Base-by-base conservation (phyloP, 2,797 vertebrate species). In the Periophthalmus magnuspinnatus region DNA sequence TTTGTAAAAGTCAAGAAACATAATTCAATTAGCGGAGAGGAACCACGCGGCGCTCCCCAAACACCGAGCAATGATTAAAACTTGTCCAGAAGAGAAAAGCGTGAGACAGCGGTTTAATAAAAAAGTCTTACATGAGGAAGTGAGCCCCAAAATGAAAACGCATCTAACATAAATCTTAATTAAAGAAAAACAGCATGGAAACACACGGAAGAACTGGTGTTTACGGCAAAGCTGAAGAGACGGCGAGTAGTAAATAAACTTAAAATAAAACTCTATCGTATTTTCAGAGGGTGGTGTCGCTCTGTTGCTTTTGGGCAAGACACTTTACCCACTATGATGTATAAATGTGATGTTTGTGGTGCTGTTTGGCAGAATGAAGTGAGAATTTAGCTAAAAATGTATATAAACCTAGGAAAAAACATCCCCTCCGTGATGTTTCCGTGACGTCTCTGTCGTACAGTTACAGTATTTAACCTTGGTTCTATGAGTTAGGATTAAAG, bases 91-190 rank as follows among this genome's bases (percentile, higher is more conserved):
- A 60, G 34, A 41, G 32, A 22, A 60, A 22, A 60, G 34, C 41
- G 22, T 54, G 41, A 66, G 48, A 65, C 56, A 32, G 24, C 22
- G 5, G 64, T 16, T 21, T 47, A 64, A 64, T 28, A 64, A 62
- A 11, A n/a, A 47, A 48, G 41, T 9, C 32, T 65, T 6, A 34
- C 17, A 50, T n/a, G 61, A 16, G 61, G 41, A 47, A 67, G 50
- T 17, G 5, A 34, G 22, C 4, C 16, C 55, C n/a, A 41, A 45
- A 32, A 62, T 54, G 13, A 38, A 59, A 47, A 61, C 34, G 17
- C 24, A 41, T 62, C 61, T 17, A 63, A 63, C 41, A 47, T 61
- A 64, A 64, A 32, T 28, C 41, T 64, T 47, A 64, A 64, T 64
- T 64, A 64, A 24, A 28, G 61, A 1, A 64, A 28, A 64, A 17